Base-by-base conservation (phyloP, 2,797 vertebrate species). In the Carduelis carduelis region DNA sequence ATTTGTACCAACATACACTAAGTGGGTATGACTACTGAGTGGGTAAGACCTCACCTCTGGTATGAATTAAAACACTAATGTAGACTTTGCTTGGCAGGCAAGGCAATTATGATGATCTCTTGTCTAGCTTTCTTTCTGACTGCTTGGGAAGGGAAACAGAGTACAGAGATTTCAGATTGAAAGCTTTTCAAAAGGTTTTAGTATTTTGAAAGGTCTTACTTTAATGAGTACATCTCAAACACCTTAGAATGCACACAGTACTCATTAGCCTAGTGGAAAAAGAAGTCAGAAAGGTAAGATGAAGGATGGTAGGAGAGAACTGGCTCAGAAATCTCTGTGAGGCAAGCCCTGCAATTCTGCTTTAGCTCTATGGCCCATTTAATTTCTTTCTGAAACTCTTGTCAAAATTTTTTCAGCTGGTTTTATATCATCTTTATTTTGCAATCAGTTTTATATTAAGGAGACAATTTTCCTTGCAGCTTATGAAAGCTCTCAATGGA, bases 381-480 rank as follows among this genome's bases (percentile, higher is more conserved):
- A 84, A 82, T 89, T 23, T 89, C 16, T 75, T 30, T 56, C 39
- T 52, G 68, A 72, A 32, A 56, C 52, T 59, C 56, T 44, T 83
- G 75, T 85, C 34, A 92, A 83, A 85, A 80, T 39, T 32, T 87
- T 76, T 87, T 77, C 3, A 3, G 2, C 34, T 59, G 22, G 37
- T 27, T 90, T 89, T 94, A 47, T 49, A 83, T 92, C 50, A 94
- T 52, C 44, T 85, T 90, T 90, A 79, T 84, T 92, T 84, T 87
- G n/a, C n/a, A 92, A 84, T 76, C 68, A 80, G 24, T 76, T 82
- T 83, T 44, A 56, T 39, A 74, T 80, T 74, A 76, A 79, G 41
- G 34, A 79, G n/a, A 49, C 7, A 41, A 46, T 66, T 70, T 89
- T 60, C 56, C 20, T 41, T 82, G 43, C 26, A 47, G 12, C 3